Evolutionary conservation across 2,797 vertebrate genomes (phyloP), one percentile per base, ranked within the genome.

Genomic region (Chromis chromis): DNA sequence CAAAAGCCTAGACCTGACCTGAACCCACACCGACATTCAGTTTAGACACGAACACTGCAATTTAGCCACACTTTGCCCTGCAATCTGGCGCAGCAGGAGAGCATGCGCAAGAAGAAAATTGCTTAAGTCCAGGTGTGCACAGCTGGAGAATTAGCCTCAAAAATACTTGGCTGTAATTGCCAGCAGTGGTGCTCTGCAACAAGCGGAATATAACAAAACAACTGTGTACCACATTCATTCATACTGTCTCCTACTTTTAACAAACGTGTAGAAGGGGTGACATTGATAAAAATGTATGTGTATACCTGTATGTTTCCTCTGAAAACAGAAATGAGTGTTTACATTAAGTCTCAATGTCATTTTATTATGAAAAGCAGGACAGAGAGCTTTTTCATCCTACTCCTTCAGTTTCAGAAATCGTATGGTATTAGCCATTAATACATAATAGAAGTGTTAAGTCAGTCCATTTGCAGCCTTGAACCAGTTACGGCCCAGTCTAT

Each of bases 111-210:
- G 33, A 4, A 24, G 7, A 1, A 56, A 61, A 49, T 5, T 11
- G 24, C 24, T 25, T 24, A 24, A 13, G 33, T 42, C 46, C 21
- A 65, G 54, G 36, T 76, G 60, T 70, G 67, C 19, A 65, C 27
- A 40, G 40, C 17, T 57, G 22, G 17, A 48, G 27, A 21, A 27
- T 10, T 3, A 33, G 65, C 44, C 16, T 55, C 6, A 24, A n/a
- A 33, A 40, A 57, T 28, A 49, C 22, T 46, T 14, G 1, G 65
- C 28, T 28, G 4, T 25, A 42, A 50, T 17, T 42, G 17, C 12
- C n/a, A 42, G 19, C 24, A 24, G 25, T 7, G 27, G 39, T 12
- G 24, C 25, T 17, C 22, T 42, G 49, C 5, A 31, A 40, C 50
- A 52, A 53, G 28, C 6, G 4, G 21, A 22, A 31, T 40, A 22